These are phyloP conservation scores for Empis stercorea DNA, from an alignment of 2,888 invertebrate species.

Conservation along the genomic window DNA sequence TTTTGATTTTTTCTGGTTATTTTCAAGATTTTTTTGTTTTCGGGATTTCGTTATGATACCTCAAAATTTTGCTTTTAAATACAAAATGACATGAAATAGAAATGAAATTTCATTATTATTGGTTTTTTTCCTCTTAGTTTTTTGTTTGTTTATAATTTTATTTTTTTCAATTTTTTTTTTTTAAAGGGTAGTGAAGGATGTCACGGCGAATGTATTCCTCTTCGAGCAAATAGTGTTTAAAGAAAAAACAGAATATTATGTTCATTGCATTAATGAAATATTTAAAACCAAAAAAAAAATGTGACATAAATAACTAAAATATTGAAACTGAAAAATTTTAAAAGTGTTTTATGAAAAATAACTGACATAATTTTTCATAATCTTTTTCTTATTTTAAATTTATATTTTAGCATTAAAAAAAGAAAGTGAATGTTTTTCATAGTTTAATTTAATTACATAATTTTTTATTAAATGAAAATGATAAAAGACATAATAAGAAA, in stretches of 20 bases:
- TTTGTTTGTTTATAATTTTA: constrained; percentile 2
- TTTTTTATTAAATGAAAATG: too few species aligned
- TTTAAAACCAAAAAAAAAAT: constrained; percentile 2
- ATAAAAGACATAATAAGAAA: too few species aligned
- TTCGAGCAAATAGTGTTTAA: constrained; percentile 45
- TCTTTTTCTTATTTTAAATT: not conserved
- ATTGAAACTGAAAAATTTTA: not conserved
- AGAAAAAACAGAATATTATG: constrained; percentile 8
- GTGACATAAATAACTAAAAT: not conserved
- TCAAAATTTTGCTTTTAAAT: too few species aligned
- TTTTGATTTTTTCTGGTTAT: too few species aligned
- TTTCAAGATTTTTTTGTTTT: too few species aligned
- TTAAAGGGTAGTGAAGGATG: constrained; percentile 38
- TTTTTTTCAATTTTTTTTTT: constrained; percentile 16
- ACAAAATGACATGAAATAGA: too few species aligned
- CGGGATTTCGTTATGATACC: too few species aligned
- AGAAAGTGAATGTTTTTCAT: not conserved
- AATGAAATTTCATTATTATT: not conserved
- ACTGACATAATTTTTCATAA: constrained; percentile 2
- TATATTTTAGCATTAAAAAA: not conserved
- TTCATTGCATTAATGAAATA: not conserved
- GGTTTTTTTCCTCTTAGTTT: not conserved
- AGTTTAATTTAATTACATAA: too few species aligned
- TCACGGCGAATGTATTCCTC: constrained; percentile 47
- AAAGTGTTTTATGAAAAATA: constrained; percentile 1